phyloP scores from a whole-genome alignment of 2,797 vertebrate species.

The Ara ararauna region DNA sequence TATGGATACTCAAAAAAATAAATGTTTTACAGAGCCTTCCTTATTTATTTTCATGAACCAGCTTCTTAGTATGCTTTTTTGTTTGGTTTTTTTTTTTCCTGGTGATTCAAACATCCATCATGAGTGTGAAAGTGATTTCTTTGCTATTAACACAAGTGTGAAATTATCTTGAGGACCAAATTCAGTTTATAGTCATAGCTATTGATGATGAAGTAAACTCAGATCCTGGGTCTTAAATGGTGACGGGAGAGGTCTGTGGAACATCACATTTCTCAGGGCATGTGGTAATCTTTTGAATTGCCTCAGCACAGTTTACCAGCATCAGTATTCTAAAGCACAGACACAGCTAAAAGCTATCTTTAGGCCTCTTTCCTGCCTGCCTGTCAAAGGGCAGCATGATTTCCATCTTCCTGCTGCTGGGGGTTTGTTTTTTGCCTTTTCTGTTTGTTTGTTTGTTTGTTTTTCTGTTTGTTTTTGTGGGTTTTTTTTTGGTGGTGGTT shows the following conservation, averaged over 20 bases:
- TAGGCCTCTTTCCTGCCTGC: neutral
- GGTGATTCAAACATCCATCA: neutral
- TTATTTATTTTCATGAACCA: neutral
- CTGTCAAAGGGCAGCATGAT: neutral
- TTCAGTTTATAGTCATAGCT: neutral
- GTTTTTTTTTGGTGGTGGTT: too few species aligned
- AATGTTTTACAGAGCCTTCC: neutral
- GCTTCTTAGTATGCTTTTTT: neutral
- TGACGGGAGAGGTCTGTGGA: neutral
- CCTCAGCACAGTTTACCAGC: neutral
- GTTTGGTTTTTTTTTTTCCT: neutral
- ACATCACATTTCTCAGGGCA: neutral
- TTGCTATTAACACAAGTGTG: neutral
- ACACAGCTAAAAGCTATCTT: neutral
- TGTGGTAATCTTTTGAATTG: neutral
- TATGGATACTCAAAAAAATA: neutral
- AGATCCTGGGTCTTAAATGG: neutral
- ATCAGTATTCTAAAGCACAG: neutral
- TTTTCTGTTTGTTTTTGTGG: neutral
- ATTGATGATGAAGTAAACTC: neutral
- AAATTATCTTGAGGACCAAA: neutral
- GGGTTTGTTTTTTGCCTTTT: neutral
- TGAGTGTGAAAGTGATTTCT: neutral
- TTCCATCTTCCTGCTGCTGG: neutral
- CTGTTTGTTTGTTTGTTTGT: too few species aligned